Conservation (phyloP, 2,888 invertebrate species). For the Tetranychus truncatus region DNA sequence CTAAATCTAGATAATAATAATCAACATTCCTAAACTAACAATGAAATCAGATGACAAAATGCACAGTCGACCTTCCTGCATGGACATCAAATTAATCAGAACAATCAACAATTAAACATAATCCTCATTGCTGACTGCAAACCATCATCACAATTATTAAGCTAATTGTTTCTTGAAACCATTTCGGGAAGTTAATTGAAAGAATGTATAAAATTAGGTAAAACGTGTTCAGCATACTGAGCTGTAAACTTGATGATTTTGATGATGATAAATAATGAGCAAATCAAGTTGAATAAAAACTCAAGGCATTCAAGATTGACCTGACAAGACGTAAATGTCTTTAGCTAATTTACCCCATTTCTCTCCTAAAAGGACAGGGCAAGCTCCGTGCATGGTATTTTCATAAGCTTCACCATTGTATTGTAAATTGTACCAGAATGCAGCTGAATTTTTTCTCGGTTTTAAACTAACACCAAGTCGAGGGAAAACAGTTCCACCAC, state of each 20-base stretch:
- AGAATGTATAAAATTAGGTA: not conserved
- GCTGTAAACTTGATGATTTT: too few species aligned
- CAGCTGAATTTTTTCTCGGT: slow-evolving; percentile 73
- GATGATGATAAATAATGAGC: not conserved
- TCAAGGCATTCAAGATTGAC: not conserved
- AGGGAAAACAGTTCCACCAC: slow-evolving; percentile 94
- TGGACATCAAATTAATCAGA: too few species aligned
- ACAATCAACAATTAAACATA: too few species aligned
- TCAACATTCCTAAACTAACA: slow-evolving; percentile 5
- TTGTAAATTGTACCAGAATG: slow-evolving; percentile 84
- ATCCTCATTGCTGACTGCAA: too few species aligned
- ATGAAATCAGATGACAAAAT: too few species aligned
- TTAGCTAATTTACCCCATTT: slow-evolving; percentile 48
- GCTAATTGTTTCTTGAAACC: too few species aligned
- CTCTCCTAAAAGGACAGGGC: slow-evolving; percentile 85
- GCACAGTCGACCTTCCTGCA: too few species aligned
- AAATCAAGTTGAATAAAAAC: slow-evolving; percentile 4
- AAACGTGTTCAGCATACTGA: not conserved
- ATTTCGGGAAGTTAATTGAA: too few species aligned
- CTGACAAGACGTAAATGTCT: not conserved
- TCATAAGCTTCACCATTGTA: slow-evolving; percentile 78
- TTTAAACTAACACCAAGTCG: slow-evolving; percentile 60
- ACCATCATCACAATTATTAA: too few species aligned
- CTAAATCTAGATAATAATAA: not conserved
- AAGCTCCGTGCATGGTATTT: slow-evolving; percentile 82